Evolutionary conservation across 2,888 invertebrate genomes (phyloP).

Genomic region (Tachystola acroxantha): DNA sequence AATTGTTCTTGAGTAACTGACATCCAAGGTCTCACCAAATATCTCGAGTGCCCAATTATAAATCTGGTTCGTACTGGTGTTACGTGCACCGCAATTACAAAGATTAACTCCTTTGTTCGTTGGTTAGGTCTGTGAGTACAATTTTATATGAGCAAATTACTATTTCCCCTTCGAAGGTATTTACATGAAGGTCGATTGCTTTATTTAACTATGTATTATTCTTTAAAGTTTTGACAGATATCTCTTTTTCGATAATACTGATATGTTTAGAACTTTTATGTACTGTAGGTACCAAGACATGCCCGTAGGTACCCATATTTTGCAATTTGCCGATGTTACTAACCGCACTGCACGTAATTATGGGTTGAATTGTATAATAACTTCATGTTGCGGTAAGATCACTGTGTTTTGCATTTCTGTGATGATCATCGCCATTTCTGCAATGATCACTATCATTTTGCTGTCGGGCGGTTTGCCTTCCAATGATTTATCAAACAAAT

Average conservation of each 20-base stretch:
- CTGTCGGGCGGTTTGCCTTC: slow-evolving; percentile 29
- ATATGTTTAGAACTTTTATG: too few species aligned
- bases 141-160: slow-evolving; percentile 42
- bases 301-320: too few species aligned
- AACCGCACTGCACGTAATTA: slow-evolving; percentile 47
- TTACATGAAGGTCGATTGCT: slow-evolving; percentile 20
- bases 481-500: slow-evolving; percentile 40
- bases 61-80: slow-evolving; percentile 30
- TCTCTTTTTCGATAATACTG: too few species aligned
- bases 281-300: too few species aligned
- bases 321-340: slow-evolving; percentile 37
- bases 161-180: slow-evolving; percentile 32
- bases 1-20: slow-evolving; percentile 29
- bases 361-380: slow-evolving; percentile 47
- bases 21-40: slow-evolving; percentile 30
- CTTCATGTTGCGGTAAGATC: slow-evolving; percentile 37
- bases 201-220: too few species aligned
- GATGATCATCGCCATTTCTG: slow-evolving; percentile 29
- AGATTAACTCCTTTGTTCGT: slow-evolving; percentile 45
- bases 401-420: slow-evolving; percentile 42
- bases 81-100: slow-evolving; percentile 40
- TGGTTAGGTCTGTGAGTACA: slow-evolving; percentile 30
- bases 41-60: slow-evolving; percentile 37
- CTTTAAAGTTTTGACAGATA: too few species aligned
- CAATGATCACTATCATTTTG: slow-evolving; percentile 41